Base-by-base conservation (phyloP, 2,888 invertebrate genomes). In the Pediacus dermestoides region DNA sequence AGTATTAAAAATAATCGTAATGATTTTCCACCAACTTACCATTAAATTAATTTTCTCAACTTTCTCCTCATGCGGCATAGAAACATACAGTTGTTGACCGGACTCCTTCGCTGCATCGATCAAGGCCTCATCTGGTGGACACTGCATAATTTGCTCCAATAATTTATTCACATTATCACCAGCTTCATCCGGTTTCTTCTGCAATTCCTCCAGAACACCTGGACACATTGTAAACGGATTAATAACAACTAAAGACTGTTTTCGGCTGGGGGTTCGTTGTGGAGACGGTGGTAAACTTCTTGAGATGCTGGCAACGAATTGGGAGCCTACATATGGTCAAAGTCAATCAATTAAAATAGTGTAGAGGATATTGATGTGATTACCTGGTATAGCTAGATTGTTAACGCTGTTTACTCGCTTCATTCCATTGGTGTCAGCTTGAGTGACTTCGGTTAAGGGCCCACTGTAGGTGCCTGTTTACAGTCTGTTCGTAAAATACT, bases 21-120 rank as follows among this genome's bases (percentile, higher is more conserved):
- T n/a, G n/a, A n/a, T n/a, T n/a, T n/a, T n/a, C n/a, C n/a, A n/a
- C n/a, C n/a, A n/a, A n/a, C 74, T 74, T 65, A 94, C 94, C 87
- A 93, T 85, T 34, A 79, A 74, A 69, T 93, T 91, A 51, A 95
- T 88, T 69, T 87, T 85, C 25, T 79, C 76, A 39, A 81, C 78
- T 46, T 87, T 74, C 46, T 84, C 84, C 16, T 77, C 74, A 2
- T 82, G 77, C 11, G 81, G 74, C 52, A 88, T 72, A 53, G 80
- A 74, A 34, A 78, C 75, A 62, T 87, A 93, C 42, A 95, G 78
- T 58, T 82, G 82, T 61, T 82, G 84, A 28, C 94, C 93, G 45
- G 85, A 82, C 63, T 87, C 85, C 70, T 94, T 86, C 10, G 95
- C 94, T 51, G 86, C 79, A 39, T 86, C 85, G 74, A 95, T 90